Evolutionary conservation across 2,888 invertebrate species (phyloP).

Genomic region (Vanessa cardui): DNA sequence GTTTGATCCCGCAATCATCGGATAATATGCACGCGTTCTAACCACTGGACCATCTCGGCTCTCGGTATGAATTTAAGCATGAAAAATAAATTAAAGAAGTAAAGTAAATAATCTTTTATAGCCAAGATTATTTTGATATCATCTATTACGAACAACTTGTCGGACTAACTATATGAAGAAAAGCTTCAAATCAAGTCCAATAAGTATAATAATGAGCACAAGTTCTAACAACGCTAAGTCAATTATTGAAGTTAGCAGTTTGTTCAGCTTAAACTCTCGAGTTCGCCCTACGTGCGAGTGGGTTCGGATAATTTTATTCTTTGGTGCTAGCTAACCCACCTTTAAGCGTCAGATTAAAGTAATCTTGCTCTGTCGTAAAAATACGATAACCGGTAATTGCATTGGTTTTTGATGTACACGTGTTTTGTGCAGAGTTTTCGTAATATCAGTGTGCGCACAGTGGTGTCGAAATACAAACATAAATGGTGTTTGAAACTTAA

Average conservation of each 20-base stretch:
- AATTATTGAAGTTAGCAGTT: conserved; percentile 39
- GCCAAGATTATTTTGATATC: background rate
- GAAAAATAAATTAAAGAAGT: too few relatives aligned
- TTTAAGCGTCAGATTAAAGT: conserved; percentile 27
- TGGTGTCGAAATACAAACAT: too few relatives aligned
- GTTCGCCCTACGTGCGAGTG: conserved; percentile 34
- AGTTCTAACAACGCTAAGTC: conserved; percentile 39
- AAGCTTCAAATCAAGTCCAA: conserved; percentile 40
- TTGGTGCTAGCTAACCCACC: conserved; percentile 23
- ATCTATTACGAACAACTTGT: background rate
- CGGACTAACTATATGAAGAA: conserved; percentile 9
- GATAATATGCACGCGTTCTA: too few relatives aligned
- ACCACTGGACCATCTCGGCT: too few relatives aligned
- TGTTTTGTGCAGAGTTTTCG: conserved; percentile 18
- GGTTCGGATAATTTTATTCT: conserved; percentile 32
- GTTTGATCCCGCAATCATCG: too few relatives aligned
- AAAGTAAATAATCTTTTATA: too few relatives aligned
- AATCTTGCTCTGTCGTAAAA: conserved; percentile 24
- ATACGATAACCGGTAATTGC: conserved; percentile 31
- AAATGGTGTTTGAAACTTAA: too few relatives aligned
- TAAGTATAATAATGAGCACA: conserved; percentile 46
- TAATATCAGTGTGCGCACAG: too few relatives aligned
- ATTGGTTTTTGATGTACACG: conserved; percentile 11
- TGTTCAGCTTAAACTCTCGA: conserved; percentile 36
- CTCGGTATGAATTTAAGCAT: too few relatives aligned